Base-by-base conservation (phyloP, 2,113 vertebrate genomes). In the Anas platyrhynchos region DNA sequence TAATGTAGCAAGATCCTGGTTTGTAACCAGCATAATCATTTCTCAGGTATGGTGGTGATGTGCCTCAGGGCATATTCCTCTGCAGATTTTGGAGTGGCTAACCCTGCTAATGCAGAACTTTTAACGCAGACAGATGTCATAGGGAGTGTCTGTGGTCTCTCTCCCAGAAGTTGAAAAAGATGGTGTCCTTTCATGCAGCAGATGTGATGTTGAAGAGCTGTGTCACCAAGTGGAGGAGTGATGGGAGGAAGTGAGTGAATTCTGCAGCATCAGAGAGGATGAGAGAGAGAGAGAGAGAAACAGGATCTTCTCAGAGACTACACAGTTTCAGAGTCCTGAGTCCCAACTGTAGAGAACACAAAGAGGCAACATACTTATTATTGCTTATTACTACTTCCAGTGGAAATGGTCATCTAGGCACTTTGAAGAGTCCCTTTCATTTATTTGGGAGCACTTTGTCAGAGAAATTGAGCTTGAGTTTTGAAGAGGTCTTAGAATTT, bases 21-120 rank as follows among this genome's bases (percentile, higher is more conserved):
- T 58, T 11, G 3, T 41, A 76, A 29, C 32, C 41, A 16, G 6
- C 27, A 46, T 29, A 66, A 41, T 17, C 3, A 13, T 67, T 67
- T 41, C 34, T 41, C 52, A 43, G 23, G 18, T 67, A 44, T 76
- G 21, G 10, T 52, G 23, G 29, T 77, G 25, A 20, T 7, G 50
- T 11, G 31, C 13, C 15, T n/a, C 23, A 29, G 23, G 15, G 8
- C 4, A 8, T 1, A 1, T 41, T 58, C 34, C 12, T 4, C 11
- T 41, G 29, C 25, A 72, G 23, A 7, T 4, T 1, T 3, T 58
- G 10, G 13, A 65, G 5, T 34, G 48, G 15, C 15, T 65, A 17
- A 22, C 18, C 12, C 41, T 65, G 7, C 50, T 50, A 25, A 50
- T 23, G 50, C 50, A 50, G 50, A 50, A 25, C 22, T 50, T 50